These are phyloP conservation scores for Sorex maritimensis DNA, from an alignment of 2,797 vertebrate genomes.

Conservation along the genomic window DNA sequence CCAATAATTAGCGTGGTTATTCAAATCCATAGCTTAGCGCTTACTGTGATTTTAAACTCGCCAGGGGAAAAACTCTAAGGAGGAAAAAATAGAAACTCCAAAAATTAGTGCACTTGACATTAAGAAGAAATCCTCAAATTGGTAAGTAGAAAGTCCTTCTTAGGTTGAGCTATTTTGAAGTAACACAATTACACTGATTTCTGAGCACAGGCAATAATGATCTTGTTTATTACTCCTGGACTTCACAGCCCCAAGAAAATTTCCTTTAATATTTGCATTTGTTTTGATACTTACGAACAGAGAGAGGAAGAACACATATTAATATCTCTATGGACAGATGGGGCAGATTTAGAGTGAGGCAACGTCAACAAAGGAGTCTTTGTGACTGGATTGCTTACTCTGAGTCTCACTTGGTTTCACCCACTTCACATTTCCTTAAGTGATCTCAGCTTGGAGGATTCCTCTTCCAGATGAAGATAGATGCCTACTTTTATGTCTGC, in stretches of 20 bases:
- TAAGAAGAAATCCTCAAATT: constrained; percentile 17
- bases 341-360: neutral
- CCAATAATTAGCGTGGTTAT: no score
- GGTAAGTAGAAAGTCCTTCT: constrained; percentile 34
- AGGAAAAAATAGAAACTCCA: neutral
- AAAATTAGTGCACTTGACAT: neutral
- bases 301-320: neutral
- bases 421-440: neutral
- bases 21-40: no score
- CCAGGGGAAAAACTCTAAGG: neutral
- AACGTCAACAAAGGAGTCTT: neutral
- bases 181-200: neutral
- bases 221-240: neutral
- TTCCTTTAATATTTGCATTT: constrained; percentile 1
- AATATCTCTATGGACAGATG: neutral
- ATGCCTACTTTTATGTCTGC: neutral
- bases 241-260: neutral
- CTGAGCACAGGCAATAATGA: neutral
- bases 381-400: neutral
- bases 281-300: constrained; percentile 23
- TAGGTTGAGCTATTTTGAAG: constrained; percentile 16
- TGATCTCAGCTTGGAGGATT: neutral
- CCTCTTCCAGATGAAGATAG: neutral
- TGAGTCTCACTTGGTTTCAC: neutral
- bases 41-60: neutral